Evolutionary conservation across 2,113 vertebrate genomes (phyloP).

Genomic region (Odocoileus hemionus): DNA sequence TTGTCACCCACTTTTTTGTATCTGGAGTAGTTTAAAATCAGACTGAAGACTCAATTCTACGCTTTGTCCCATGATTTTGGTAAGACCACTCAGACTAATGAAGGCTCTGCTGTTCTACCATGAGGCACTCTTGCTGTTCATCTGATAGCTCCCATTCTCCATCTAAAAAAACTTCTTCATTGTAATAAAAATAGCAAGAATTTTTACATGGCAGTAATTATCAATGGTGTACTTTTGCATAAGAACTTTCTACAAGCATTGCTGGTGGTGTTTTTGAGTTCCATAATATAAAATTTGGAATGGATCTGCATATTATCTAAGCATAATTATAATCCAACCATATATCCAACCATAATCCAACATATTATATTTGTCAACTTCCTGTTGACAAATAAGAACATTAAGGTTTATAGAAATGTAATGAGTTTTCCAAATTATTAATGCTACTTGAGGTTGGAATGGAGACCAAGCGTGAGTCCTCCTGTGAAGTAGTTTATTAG

Average conservation of each 20-base stretch:
- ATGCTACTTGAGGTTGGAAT: not conserved
- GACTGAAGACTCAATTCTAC: not conserved
- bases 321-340: not conserved
- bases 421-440: conserved; percentile 2
- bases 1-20: not conserved
- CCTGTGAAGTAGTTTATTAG: not conserved
- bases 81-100: not conserved
- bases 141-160: not conserved
- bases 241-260: not conserved
- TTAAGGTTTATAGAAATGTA: not conserved
- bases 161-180: not conserved
- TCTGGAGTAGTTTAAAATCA: not conserved
- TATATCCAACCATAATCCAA: too few relatives aligned
- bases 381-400: not conserved
- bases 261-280: not conserved
- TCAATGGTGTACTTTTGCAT: not conserved
- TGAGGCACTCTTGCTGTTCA: not conserved
- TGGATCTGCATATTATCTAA: not conserved
- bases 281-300: not conserved
- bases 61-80: not conserved
- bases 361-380: not conserved
- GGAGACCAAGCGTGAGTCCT: not conserved
- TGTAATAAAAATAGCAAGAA: not conserved
- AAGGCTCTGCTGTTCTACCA: not conserved
- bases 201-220: not conserved